Evolutionary conservation across 2,113 vertebrate species (phyloP), one percentile per base, ranked within the genome.

Genomic region (Rutilus rutilus): DNA sequence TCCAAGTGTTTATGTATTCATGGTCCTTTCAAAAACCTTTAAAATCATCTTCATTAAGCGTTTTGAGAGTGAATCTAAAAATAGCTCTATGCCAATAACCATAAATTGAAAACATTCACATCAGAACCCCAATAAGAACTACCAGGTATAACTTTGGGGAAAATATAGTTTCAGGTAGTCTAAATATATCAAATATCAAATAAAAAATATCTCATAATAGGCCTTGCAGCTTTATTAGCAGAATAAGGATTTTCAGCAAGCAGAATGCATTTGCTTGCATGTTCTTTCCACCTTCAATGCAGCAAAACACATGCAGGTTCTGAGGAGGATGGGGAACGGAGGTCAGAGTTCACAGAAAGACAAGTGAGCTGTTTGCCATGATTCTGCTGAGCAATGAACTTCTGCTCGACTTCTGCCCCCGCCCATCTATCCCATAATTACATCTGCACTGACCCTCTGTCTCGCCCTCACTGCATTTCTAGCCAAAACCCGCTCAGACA

Each of bases 271-370:
- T 11, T 30, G 8, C 82, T 52, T 45, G 14, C 67, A 73, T 39
- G 0, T 65, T 75, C 21, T 1, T 71, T 84, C 79, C 59, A 83
- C 45, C 11, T 59, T 27, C 52, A 17, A 59, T 17, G 19, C 84
- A 4, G 64, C 25, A 57, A 52, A 54, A 57, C 67, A 17, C 77
- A 52, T 30, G 75, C 62, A 64, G 19, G 2, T 84, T 21, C 62
- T 65, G 76, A n/a, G 8, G 14, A 15, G 62, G 83, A 50, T 50
- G 90, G 39, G 69, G 73, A 91, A 87, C 86, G 88, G 83, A 77
- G 91, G 92, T 92, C 91, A 92, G 85, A 90, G 93, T 90, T 93
- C 86, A 27, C 69, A 82, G 85, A 87, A 90, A 91, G 92, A 92
- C 92, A 89, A 83, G 91, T 86, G 90, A 93, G 92, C 78, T 10